Conservation (phyloP, 2,797 vertebrate species). For the Enteromius trimaculatus region DNA sequence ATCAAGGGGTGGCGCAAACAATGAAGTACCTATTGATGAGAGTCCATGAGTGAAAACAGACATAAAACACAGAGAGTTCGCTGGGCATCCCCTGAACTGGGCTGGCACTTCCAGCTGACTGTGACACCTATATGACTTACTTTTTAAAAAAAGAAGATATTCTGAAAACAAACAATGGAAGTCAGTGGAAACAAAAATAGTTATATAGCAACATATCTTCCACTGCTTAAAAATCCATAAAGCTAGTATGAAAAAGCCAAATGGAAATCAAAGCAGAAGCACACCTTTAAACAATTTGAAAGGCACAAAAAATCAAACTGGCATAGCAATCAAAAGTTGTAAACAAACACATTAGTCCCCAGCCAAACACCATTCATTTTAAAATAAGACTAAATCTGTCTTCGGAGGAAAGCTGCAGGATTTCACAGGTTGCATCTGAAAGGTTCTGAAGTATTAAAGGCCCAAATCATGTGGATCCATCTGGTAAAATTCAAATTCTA, state of each 20-base stretch:
- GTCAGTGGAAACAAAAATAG: neutral
- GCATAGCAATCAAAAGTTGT: neutral
- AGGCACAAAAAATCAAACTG: neutral
- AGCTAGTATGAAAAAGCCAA: neutral
- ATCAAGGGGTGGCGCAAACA: no score
- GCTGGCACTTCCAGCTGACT: no score
- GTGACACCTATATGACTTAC: neutral
- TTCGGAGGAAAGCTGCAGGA: neutral
- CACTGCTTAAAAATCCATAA: slow-evolving; percentile 22
- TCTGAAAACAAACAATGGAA: neutral
- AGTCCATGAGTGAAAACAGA: no score
- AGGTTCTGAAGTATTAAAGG: neutral
- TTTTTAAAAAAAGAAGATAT: neutral
- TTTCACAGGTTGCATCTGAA: neutral
- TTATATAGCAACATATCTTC: neutral
- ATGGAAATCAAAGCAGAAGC: neutral
- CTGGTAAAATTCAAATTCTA: neutral
- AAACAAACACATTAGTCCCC: neutral
- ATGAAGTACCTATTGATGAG: no score
- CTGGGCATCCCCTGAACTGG: no score
- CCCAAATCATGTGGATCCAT: neutral
- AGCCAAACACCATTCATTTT: neutral
- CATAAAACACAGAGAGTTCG: no score
- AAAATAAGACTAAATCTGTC: neutral
- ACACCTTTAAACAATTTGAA: neutral